Base-by-base conservation (phyloP, 2,113 vertebrate genomes). In the Scomber scombrus region DNA sequence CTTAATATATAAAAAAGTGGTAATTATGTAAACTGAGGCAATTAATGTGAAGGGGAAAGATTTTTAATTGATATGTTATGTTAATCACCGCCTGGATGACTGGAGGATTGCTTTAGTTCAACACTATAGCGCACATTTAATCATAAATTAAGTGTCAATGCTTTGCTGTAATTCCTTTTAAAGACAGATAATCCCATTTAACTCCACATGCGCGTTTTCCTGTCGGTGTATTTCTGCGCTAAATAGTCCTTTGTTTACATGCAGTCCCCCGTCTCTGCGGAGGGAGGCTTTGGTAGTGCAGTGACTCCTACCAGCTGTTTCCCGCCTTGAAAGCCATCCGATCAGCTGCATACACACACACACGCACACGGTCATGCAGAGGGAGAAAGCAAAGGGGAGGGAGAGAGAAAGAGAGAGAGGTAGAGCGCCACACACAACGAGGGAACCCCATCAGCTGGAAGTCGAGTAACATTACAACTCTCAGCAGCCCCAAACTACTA, bases 221-320 rank as follows among this genome's bases (percentile, higher is more conserved):
- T 3, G 12, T 11, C 15, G 43, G 13, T 40, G 21, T 29, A 13
- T 62, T 15, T 75, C 61, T 55, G 79, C 81, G 85, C 90, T 92
- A 95, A 95, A 96, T 96, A 95, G 93, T 95, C 94, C 95, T 96
- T 97, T 97, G 96, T 98, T 97, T 97, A 97, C 96, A 94, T 95
- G 96, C 96, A 96, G 95, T 93, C 85, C 94, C 93, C 46, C 85
- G 90, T 94, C 93, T 95, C 92, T 93, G 95, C 95, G 95, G 96
- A 96, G 96, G 95, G 94, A 96, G 95, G 96, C 89, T 94, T 95
- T 86, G 92, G 91, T 91, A 91, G 95, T 93, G 96, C 95, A 81
- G 88, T 96, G 93, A 95, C 95, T 97, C 95, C 95, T 93, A 97
- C 97, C 97, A 98, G 97, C 97, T 98, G 97, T 98, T 98, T 98